Evolutionary conservation across 2,888 invertebrate species (phyloP).

Genomic region (Napeogenes inachia): DNA sequence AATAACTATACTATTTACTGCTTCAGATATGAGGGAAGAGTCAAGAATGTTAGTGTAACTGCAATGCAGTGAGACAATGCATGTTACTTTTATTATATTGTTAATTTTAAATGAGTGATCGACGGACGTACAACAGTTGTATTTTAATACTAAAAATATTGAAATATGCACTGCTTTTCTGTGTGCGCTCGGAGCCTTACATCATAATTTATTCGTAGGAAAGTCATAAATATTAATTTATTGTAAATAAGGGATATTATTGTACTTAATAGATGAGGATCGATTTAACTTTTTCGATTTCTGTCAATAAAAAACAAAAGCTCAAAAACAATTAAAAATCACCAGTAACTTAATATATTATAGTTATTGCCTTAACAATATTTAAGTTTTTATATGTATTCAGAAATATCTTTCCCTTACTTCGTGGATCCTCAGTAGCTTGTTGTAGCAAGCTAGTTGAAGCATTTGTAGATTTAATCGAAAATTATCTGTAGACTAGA

Average conservation of each 20-base stretch:
- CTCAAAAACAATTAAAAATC: slow-evolving; percentile 12
- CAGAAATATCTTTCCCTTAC: slow-evolving; percentile 6
- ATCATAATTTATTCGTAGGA: slow-evolving; percentile 57
- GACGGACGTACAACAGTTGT: slow-evolving; percentile 25
- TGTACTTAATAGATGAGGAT: slow-evolving; percentile 69
- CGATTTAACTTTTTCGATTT: slow-evolving; percentile 35
- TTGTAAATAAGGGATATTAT: slow-evolving; percentile 69
- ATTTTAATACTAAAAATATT: slow-evolving; percentile 17
- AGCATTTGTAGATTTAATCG: slow-evolving; percentile 72
- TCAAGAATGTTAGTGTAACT: slow-evolving; percentile 41
- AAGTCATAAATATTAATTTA: slow-evolving; percentile 38
- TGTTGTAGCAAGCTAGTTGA: slow-evolving; percentile 73
- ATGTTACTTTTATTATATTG: slow-evolving; percentile 37
- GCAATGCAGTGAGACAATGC: slow-evolving; percentile 51
- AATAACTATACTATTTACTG: slow-evolving; percentile 8
- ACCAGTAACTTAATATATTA: slow-evolving; percentile 1
- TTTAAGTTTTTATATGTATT: slow-evolving; percentile 10
- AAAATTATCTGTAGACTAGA: slow-evolving; percentile 61
- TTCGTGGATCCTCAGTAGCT: slow-evolving; percentile 50
- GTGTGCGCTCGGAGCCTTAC: slow-evolving; percentile 51
- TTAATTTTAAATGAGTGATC: slow-evolving; percentile 42
- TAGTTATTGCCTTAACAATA: neutral
- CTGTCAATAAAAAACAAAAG: slow-evolving; percentile 6
- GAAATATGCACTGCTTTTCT: slow-evolving; percentile 47
- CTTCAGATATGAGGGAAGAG: slow-evolving; percentile 13